Evolutionary conservation across 2,113 vertebrate genomes (phyloP), one percentile per base, ranked within the genome.

Genomic region (Romanogobio albipinnatus): DNA sequence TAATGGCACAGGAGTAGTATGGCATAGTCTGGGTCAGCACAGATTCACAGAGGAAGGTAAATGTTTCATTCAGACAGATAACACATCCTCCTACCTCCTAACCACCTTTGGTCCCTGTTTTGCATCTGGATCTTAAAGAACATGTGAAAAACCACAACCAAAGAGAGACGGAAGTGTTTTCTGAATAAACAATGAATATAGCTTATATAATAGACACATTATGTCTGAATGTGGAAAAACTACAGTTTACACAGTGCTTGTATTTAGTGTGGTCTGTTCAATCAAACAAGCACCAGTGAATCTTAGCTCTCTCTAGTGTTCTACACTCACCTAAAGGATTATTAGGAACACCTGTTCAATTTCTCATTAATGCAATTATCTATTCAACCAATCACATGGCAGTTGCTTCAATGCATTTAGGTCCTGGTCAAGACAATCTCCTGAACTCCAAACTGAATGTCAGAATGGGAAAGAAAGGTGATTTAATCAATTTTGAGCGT

Each of bases 11-110:
- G 59, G 45, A 58, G 19, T 61, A 71, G n/a, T 86, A 51, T 17
- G 70, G 29, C 77, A 75, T 17, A 87, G 19, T 36, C 36, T 84
- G 76, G 29, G 59, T 59, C 15, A 68, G 77, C 24, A 56, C 68
- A 75, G 24, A 51, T 43, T 61, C 49, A 58, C 14, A 29, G 45
- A 76, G 59, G 53, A 13, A 74, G 24, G 29, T 33, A 43, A 78
- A 71, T 26, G 26, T 22, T 58, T 73, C 10, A 73, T 73, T 73
- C 43, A 47, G 22, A 73, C 22, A 73, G 5, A 24, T 14, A 73
- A 47, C 11, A 47, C 43, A 47, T 47, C 70, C 11, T 47, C 43
- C n/a, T 73, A 73, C 70, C 70, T 47, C 70, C 70, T 14, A 14
- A 47, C 70, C 22, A 11, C 14, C 5, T 24, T 73, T 73, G 70